phyloP scores from a whole-genome alignment of 2,888 invertebrate genomes.

The Pseudanteris insignis region DNA sequence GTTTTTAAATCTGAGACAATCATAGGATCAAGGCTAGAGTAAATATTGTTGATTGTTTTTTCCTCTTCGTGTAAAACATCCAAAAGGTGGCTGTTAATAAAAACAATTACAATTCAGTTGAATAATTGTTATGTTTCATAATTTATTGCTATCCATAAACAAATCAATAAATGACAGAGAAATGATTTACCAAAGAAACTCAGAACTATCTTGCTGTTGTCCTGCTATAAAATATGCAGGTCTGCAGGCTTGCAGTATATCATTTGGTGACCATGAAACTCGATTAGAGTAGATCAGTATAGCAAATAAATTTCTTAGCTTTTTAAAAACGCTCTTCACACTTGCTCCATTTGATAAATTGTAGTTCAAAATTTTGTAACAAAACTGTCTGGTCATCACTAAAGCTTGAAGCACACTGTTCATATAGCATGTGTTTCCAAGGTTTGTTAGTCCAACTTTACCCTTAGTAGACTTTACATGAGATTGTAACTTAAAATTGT shows the following conservation, averaged over 20 bases:
- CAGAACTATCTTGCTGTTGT: slow-evolving; percentile 88
- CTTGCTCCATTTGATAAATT: slow-evolving; percentile 46
- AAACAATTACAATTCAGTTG: not conserved
- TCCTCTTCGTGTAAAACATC: slow-evolving; percentile 81
- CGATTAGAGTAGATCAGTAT: slow-evolving; percentile 76
- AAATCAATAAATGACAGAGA: slow-evolving; percentile 2
- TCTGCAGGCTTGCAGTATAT: slow-evolving; percentile 75
- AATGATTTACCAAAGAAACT: slow-evolving; percentile 75
- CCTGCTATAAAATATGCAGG: slow-evolving; percentile 82
- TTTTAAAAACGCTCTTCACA: slow-evolving; percentile 66
- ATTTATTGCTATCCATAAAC: not conserved
- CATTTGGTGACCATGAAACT: slow-evolving; percentile 76
- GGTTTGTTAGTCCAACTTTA: slow-evolving; percentile 81
- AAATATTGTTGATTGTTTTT: slow-evolving; percentile 55
- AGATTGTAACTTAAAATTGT: slow-evolving; percentile 40
- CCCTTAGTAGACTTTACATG: slow-evolving; percentile 54
- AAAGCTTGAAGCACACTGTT: slow-evolving; percentile 87
- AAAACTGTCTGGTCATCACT: slow-evolving; percentile 82
- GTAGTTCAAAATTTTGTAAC: slow-evolving; percentile 72
- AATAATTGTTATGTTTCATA: no score
- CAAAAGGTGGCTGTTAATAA: slow-evolving; percentile 69
- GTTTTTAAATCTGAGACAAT: slow-evolving; percentile 47
- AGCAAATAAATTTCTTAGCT: slow-evolving; percentile 79
- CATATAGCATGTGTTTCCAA: slow-evolving; percentile 91
- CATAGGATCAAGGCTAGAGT: slow-evolving; percentile 41